These are phyloP conservation scores for Smutsia gigantea DNA, from an alignment of 2,797 vertebrate genomes.

Conservation along the genomic window DNA sequence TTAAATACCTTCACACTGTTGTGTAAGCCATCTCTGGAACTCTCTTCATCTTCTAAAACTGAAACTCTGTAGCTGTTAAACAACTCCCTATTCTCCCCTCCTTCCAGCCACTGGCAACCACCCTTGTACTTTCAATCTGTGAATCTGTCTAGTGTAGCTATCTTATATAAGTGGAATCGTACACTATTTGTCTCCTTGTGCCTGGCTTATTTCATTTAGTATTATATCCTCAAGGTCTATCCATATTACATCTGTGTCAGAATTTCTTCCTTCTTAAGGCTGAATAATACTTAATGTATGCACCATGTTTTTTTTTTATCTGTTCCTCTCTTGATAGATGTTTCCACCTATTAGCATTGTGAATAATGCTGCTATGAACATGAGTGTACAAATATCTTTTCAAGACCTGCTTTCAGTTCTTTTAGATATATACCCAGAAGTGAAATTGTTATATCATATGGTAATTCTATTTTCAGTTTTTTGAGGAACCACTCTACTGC, in stretches of 20 bases:
- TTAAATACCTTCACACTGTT: not conserved
- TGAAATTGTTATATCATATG: not conserved
- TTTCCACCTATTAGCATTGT: conserved; percentile 17
- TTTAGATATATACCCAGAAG: too few species aligned
- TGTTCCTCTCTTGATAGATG: not conserved
- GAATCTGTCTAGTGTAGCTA: not conserved
- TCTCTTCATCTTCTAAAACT: not conserved
- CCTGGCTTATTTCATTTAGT: not conserved
- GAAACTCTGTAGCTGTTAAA: not conserved
- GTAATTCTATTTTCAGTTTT: not conserved
- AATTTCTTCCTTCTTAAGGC: not conserved
- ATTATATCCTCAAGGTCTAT: not conserved
- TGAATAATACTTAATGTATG: not conserved
- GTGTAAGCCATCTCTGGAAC: not conserved
- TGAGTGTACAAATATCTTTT: not conserved
- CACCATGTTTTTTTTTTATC: not conserved
- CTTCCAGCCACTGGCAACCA: not conserved
- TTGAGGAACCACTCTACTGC: not conserved
- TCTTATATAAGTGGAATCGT: not conserved
- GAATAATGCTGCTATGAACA: not conserved
- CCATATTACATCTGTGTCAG: not conserved
- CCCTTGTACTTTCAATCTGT: not conserved
- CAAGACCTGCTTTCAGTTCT: not conserved
- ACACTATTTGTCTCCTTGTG: not conserved
- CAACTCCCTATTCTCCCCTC: not conserved